Evolutionary conservation across 1,140 invertebrate species (phyloP).

Genomic region (Hypothenemus hampei): DNA sequence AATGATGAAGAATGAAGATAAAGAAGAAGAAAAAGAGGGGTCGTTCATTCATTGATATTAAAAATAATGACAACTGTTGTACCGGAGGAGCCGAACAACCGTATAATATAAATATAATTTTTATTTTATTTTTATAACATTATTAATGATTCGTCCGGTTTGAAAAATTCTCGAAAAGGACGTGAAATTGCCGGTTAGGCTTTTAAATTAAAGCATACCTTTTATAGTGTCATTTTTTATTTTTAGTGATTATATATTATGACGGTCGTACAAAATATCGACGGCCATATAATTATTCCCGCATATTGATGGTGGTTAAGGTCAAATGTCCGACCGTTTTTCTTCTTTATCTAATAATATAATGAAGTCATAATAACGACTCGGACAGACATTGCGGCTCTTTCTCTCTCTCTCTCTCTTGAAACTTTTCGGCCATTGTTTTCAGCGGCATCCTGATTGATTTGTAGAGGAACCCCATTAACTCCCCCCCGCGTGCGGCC

Average conservation of each 20-base stretch:
- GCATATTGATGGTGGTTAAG: neutral
- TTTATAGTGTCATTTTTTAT: conserved; percentile 12
- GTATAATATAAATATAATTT: conserved; percentile 8
- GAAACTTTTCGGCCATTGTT: conserved; percentile 3
- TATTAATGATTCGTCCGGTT: conserved; percentile 13
- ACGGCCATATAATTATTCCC: too few relatives aligned
- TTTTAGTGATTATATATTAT: conserved; percentile 5
- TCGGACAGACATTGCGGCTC: neutral
- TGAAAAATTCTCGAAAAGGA: conserved; percentile 16
- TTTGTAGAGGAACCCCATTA: conserved; percentile 43
- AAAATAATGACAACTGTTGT: conserved; percentile 15
- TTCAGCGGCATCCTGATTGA: conserved; percentile 35
- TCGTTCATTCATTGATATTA: conserved; percentile 10
- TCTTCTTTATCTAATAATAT: conserved; percentile 6
- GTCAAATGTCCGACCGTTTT: neutral
- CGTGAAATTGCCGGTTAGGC: conserved; percentile 12
- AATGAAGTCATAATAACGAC: conserved; percentile 1
- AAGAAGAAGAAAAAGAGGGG: too few relatives aligned
- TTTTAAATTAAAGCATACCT: conserved; percentile 7
- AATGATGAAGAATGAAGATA: too few relatives aligned
- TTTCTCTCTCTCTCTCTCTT: neutral
- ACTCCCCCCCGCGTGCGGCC: conserved; percentile 35
- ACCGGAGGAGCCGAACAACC: neutral
- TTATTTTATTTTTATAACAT: conserved; percentile 5
- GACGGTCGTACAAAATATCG: neutral